Base-by-base conservation (phyloP, 2,113 vertebrate species). In the Campylorhamphus procurvoides region DNA sequence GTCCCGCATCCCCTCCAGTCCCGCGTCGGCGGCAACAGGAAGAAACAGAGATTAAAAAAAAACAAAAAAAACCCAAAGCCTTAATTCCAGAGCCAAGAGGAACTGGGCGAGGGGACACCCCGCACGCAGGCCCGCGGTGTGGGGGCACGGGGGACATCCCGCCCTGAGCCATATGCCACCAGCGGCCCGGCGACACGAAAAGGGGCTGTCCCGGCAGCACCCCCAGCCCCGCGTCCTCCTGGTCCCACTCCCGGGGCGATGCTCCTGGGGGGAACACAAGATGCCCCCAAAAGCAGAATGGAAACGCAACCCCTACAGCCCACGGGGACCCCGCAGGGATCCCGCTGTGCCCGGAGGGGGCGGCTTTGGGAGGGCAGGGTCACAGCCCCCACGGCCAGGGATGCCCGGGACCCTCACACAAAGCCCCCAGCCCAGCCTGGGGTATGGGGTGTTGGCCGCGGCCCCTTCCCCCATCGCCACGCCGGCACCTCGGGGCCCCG, bases 401-500 rank as follows among this genome's bases (percentile, higher is more conserved):
- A 55, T 13, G 10, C 13, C 15, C 4, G 1, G 8, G 23, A 9
- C 19, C 28, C n/a, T 24, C 50, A 22, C 10, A 7, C 7, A 35
- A 56, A 23, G 18, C 37, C 29, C 37, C 58, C 56, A 42, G 3
- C 20, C 18, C 73, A 63, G 28, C 19, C 27, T 5, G 10, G 73
- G 49, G 25, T 64, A 22, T 1, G 23, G 84, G 84, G 67, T 39
- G 39, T 53, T 9, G 42, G 77, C 58, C 13, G 1, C 14, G 3
- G 49, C n/a, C 80, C 80, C 98, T 94, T 95, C 87, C 94, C 94
- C 95, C 94, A 96, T 94, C 96, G 95, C 95, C 95, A 14, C 6
- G 7, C 35, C 18, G 12, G 83, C 89, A 66, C 84, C 84, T 84
- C 56, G 49, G 97, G 96, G 62, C 93, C 87, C 84, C 84, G 16